These are phyloP conservation scores for Sebastiscus tertius DNA, from an alignment of 2,797 vertebrate species.

Conservation along the genomic window DNA sequence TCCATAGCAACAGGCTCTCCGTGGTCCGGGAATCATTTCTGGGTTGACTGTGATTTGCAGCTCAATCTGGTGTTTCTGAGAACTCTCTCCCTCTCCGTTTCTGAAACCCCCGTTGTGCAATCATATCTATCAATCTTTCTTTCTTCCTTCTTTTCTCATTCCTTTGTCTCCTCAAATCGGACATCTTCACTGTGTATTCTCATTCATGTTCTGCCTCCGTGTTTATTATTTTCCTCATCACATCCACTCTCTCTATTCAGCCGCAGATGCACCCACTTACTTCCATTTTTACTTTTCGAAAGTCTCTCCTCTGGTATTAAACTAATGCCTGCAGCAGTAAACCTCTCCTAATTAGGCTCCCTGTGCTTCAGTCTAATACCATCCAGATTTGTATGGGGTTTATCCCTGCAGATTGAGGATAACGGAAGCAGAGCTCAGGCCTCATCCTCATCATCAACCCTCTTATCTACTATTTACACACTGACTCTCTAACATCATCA, in stretches of 20 bases:
- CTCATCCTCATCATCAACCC: slow-evolving; percentile 62
- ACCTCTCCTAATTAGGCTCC: slow-evolving; percentile 68
- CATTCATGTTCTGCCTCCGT: background rate
- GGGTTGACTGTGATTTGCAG: slow-evolving; percentile 80
- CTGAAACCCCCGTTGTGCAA: slow-evolving; percentile 43
- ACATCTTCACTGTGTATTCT: background rate
- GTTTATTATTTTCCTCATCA: slow-evolving; percentile 28
- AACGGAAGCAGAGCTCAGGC: slow-evolving; percentile 47
- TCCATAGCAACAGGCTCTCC: slow-evolving; percentile 86
- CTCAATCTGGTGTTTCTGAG: slow-evolving; percentile 73
- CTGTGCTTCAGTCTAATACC: slow-evolving; percentile 64
- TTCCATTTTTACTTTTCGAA: slow-evolving; percentile 49
- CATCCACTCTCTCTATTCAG: slow-evolving; percentile 13
- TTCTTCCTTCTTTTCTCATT: slow-evolving; percentile 28
- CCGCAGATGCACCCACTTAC: background rate
- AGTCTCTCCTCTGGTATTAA: slow-evolving; percentile 52
- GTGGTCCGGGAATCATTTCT: slow-evolving; percentile 75
- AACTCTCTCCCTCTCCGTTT: slow-evolving; percentile 51
- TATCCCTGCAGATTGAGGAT: slow-evolving; percentile 74
- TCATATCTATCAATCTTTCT: slow-evolving; percentile 43
- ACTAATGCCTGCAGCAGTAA: slow-evolving; percentile 58
- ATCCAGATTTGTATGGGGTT: slow-evolving; percentile 70
- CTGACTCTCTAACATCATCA: slow-evolving; percentile 63
- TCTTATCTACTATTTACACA: slow-evolving; percentile 74
- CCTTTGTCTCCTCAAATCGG: slow-evolving; percentile 33